Evolutionary conservation across 2,113 vertebrate genomes (phyloP).

Genomic region (Pithys albifrons): DNA sequence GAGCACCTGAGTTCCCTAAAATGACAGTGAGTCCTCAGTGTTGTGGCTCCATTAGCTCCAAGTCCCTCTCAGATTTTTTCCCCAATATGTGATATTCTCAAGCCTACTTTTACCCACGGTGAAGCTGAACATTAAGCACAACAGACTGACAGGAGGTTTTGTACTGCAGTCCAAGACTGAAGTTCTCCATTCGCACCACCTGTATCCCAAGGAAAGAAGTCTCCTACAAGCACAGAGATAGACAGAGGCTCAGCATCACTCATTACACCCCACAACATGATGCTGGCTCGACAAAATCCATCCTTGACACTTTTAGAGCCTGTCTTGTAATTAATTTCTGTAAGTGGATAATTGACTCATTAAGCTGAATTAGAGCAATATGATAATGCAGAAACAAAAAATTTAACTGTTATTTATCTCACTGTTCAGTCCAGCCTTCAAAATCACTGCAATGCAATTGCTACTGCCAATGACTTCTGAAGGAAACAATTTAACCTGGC

Average conservation of each 20-base stretch:
- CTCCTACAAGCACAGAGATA: neutral
- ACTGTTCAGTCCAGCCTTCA: neutral
- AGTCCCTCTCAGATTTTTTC: neutral
- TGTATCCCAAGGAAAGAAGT: neutral
- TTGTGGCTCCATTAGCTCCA: neutral
- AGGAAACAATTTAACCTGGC: neutral
- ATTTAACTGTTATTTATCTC: neutral
- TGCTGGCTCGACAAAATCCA: neutral
- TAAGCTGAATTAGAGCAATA: conserved; percentile 3
- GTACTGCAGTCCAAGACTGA: neutral
- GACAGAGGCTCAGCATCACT: neutral
- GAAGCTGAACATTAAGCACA: neutral
- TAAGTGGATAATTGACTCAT: conserved; percentile 18
- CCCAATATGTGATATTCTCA: neutral
- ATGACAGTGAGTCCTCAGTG: neutral
- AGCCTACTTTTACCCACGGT: neutral
- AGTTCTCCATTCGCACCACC: neutral
- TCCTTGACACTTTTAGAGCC: neutral
- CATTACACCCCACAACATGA: neutral
- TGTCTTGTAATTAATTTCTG: conserved; percentile 22
- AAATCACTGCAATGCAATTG: neutral
- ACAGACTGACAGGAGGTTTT: neutral
- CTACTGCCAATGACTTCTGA: neutral
- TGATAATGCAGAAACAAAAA: neutral
- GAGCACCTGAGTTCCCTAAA: neutral